Evolutionary conservation across 2,797 vertebrate genomes (phyloP).

Genomic region (Balearica regulorum): DNA sequence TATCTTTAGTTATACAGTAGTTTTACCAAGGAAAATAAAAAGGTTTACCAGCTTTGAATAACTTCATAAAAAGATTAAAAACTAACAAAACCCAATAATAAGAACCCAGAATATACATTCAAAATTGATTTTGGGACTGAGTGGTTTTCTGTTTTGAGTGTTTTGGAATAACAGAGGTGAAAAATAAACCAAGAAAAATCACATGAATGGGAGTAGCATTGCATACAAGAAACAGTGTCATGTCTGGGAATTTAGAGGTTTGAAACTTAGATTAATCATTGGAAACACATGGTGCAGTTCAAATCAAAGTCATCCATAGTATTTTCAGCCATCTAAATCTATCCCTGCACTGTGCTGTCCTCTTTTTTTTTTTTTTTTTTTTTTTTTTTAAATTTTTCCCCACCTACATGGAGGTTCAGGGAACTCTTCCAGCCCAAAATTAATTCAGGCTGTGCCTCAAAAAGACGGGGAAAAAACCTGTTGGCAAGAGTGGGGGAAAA

Average conservation of each 20-base stretch:
- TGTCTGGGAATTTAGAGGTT: neutral
- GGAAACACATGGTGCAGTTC: neutral
- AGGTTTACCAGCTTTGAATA: neutral
- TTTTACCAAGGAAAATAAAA: neutral
- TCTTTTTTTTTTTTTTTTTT: neutral
- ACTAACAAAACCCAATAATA: neutral
- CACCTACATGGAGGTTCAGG: neutral
- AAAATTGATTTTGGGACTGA: neutral
- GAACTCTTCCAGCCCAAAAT: conserved; percentile 6
- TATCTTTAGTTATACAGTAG: neutral
- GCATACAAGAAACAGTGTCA: neutral
- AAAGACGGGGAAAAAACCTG: neutral
- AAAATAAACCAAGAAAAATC: neutral
- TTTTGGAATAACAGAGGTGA: neutral
- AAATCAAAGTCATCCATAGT: neutral
- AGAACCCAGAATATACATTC: neutral
- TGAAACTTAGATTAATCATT: neutral
- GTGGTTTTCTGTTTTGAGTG: neutral
- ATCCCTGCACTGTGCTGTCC: neutral
- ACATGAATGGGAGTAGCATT: neutral
- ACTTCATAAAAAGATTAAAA: neutral
- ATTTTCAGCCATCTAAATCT: neutral
- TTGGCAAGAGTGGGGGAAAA: neutral
- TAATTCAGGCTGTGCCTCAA: neutral
- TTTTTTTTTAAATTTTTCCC: neutral